Base-by-base conservation (phyloP, 2,888 invertebrate genomes). In the Holacanthella duospinosa region DNA sequence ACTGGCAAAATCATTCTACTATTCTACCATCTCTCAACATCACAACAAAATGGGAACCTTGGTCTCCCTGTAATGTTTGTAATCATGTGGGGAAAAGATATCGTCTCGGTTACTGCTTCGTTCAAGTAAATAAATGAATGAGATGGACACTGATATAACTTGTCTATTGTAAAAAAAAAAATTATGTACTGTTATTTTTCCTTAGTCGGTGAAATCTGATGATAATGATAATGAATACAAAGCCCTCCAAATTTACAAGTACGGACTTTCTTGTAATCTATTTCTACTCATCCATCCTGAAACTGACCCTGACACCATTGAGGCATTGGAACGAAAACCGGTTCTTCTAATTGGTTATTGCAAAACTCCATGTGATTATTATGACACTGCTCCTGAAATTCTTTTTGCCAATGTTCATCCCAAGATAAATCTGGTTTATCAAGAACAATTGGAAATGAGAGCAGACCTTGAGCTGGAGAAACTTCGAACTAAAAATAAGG, bases 361-460 rank as follows among this genome's bases (percentile, higher is more conserved):
- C 59, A 43, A 27, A 25, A 48, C 27, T 16, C 36, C 59, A 26
- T 59, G 59, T 48, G 59, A 43, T n/a, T 44, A 59, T 27, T 59
- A 44, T 12, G 36, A 28, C 25, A 26, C 12, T 59, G 4, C n/a
- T 6, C 59, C 59, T 3, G 44, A 24, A 6, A 25, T 21, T 3
- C 19, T 25, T n/a, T 57, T 21, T 36, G 29, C 57, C 29, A 29
- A 29, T 2, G 21, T 57, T 3, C 29, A 57, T 57, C 57, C 57
- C 3, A 28, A 57, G 29, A 57, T 57, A 16, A 29, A 57, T 16
- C 21, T 21, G 4, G 29, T 57, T 9, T 57, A 57, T 25, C 4
- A 21, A 29, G 29, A 57, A 19, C 57, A 57, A 57, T n/a, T 48
- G 48, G 48, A 48, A 48, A 48, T 21, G 48, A 48, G 29, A 27